Conservation (phyloP, 2,113 vertebrate genomes). For the Pituophis catenifer region DNA sequence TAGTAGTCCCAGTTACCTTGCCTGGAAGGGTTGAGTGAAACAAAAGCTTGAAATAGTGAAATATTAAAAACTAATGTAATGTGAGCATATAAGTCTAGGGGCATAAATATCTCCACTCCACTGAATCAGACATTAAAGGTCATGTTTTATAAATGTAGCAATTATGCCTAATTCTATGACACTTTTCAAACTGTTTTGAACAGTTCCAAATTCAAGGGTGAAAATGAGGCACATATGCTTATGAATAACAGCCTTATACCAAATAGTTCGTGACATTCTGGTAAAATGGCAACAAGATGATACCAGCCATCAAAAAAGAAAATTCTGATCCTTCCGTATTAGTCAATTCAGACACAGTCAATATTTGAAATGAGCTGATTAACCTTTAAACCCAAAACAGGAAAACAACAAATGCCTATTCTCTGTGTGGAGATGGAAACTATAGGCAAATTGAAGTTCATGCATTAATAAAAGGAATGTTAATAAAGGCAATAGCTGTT, state of each 20-base stretch:
- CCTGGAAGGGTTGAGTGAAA: conserved; percentile 48
- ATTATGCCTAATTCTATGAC: conserved; percentile 2
- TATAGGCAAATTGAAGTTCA: neutral
- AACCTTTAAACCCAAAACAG: conserved; percentile 7
- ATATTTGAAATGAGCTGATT: conserved; percentile 25
- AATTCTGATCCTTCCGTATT: neutral
- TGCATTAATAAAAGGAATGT: conserved; percentile 21
- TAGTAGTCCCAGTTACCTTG: neutral
- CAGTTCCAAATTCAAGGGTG: neutral
- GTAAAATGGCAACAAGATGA: neutral
- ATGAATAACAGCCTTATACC: neutral
- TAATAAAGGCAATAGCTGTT: neutral
- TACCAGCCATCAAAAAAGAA: neutral
- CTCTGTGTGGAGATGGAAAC: neutral
- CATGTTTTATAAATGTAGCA: conserved; percentile 35
- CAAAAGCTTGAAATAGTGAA: conserved; percentile 32
- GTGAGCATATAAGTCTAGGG: conserved; percentile 3
- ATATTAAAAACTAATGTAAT: conserved; percentile 53
- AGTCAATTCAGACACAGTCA: neutral
- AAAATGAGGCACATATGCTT: neutral
- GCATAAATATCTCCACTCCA: conserved; percentile 42
- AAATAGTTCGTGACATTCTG: neutral
- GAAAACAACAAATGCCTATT: neutral
- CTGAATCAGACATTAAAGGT: conserved; percentile 25
- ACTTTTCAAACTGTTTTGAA: neutral